A percentile compares a stretch with the other conserved stretches of the same genome.
phyloP scores from a whole-genome alignment of 2,113 vertebrate species.

The Cheirogaleus medius region DNA sequence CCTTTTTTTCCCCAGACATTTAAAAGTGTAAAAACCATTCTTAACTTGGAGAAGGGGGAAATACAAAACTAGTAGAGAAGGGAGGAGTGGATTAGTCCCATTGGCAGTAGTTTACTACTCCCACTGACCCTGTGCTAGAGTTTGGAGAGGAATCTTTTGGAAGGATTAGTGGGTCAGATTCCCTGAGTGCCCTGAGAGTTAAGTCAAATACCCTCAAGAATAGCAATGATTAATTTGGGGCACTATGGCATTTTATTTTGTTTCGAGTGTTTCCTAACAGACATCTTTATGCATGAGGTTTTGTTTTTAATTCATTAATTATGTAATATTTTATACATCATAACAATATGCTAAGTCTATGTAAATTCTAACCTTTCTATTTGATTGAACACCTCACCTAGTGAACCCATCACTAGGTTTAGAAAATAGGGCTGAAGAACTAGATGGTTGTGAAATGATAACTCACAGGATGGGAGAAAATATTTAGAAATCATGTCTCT shows the following conservation, averaged over 20 bases:
- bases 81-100: neutral
- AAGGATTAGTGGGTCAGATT: neutral
- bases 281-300: neutral
- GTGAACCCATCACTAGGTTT: neutral
- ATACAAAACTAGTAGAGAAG: neutral
- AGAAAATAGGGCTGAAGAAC: neutral
- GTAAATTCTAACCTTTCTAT: neutral
- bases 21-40: neutral
- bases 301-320: neutral
- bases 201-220: conserved; percentile 19
- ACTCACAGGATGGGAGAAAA: neutral
- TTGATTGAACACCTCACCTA: neutral
- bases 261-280: neutral
- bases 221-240: neutral
- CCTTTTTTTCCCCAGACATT: neutral
- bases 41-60: neutral
- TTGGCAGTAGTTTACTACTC: neutral
- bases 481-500: neutral
- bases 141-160: neutral
- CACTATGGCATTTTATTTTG: neutral
- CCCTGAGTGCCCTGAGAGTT: neutral
- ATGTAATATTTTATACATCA: neutral
- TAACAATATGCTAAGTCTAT: neutral
- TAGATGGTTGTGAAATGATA: neutral
- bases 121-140: neutral